These are phyloP conservation scores for Nebria ingens DNA, from an alignment of 1,140 invertebrate species.

Conservation along the genomic window DNA sequence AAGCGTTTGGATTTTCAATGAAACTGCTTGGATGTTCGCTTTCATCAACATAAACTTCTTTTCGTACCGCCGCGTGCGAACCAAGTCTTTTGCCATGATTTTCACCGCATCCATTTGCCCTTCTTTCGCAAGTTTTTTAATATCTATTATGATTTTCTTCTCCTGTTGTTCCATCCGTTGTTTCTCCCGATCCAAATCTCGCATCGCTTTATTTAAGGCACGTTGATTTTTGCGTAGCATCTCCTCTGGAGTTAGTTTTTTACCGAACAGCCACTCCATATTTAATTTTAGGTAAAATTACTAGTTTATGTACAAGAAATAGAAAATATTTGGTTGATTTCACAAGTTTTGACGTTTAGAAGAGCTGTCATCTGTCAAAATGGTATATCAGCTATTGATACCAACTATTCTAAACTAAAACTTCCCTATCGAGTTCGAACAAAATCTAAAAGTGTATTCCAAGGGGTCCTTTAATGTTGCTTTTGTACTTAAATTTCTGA, in stretches of 20 bases:
- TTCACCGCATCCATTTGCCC: constrained; percentile 99
- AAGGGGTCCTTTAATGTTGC: too few species aligned
- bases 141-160: constrained; percentile 96
- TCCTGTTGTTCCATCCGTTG: constrained; percentile 97
- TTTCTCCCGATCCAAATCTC: constrained; percentile 90
- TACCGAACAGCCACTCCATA: constrained; percentile 97
- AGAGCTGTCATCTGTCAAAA: too few species aligned
- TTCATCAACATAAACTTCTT: constrained; percentile 99
- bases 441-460: too few species aligned
- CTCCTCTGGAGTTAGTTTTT: constrained; percentile 92
- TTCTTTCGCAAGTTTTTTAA: constrained; percentile 98
- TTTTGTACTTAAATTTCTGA: too few species aligned
- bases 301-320: too few species aligned
- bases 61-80: constrained; percentile 87
- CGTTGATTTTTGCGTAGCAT: constrained; percentile 97
- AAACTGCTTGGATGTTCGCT: constrained; percentile 98
- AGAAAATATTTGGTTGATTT: too few species aligned
- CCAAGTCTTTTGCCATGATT: constrained; percentile 99
- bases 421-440: too few species aligned
- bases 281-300: too few species aligned
- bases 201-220: constrained; percentile 96
- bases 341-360: too few species aligned
- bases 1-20: constrained; percentile 95
- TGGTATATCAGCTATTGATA: too few species aligned
- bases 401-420: too few species aligned